A percentile compares a stretch with the other conserved stretches of the same genome.
phyloP scores from a whole-genome alignment of 2,113 vertebrate species.

The Lutjanus erythropterus region DNA sequence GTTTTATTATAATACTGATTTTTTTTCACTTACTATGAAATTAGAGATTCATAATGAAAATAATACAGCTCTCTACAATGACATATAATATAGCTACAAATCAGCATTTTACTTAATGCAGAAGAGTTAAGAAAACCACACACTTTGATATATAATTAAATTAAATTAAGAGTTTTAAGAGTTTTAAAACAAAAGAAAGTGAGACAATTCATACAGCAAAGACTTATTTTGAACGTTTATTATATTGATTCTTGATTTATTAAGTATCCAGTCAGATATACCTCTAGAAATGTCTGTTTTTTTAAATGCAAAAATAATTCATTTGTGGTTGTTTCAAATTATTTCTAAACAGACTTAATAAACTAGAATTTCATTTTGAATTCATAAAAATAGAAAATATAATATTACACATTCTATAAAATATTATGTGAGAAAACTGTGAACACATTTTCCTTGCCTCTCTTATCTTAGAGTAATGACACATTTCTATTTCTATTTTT shows the following conservation, averaged over 20 bases:
- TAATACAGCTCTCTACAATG: not conserved
- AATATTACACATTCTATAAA: not conserved
- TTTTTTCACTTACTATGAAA: no score
- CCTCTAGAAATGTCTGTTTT: not conserved
- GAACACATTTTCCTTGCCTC: not conserved
- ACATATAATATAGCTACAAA: not conserved
- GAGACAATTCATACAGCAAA: not conserved
- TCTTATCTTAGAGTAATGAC: not conserved
- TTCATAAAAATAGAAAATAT: not conserved
- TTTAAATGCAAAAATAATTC: not conserved
- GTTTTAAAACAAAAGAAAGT: not conserved
- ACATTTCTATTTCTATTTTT: not conserved
- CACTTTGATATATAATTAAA: no score
- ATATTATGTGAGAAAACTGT: not conserved
- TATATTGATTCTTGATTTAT: not conserved
- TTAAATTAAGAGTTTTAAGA: no score
- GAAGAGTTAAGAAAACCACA: not conserved
- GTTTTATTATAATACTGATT: not conserved
- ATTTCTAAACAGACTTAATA: not conserved
- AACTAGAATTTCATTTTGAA: not conserved
- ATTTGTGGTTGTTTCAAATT: not conserved
- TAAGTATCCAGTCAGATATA: not conserved
- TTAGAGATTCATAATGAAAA: no score
- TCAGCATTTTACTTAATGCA: not conserved
- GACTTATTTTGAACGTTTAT: not conserved